Evolutionary conservation across 2,113 vertebrate species (phyloP).

Genomic region (Crocuta crocuta): DNA sequence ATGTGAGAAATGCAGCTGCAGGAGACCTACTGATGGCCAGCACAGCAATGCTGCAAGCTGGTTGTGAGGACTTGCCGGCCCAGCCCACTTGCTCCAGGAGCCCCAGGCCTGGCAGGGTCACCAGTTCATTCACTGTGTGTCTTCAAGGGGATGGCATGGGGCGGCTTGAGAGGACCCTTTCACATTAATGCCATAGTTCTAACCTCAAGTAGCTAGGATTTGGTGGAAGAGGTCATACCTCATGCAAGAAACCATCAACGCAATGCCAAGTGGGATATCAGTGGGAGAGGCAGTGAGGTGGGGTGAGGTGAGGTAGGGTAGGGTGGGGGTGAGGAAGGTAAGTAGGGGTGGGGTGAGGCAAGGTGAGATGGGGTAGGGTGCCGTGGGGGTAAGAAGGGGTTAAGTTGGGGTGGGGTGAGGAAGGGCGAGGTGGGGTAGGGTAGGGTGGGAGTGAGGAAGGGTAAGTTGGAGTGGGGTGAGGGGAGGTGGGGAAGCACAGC

Average conservation of each 20-base stretch:
- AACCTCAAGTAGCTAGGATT: not conserved
- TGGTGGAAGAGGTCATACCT: not conserved
- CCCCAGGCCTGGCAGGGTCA: not conserved
- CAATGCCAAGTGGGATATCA: not conserved
- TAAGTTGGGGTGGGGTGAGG: too few species aligned
- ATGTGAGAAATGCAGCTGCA: not conserved
- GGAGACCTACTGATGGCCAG: not conserved
- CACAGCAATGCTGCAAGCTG: accelerated
- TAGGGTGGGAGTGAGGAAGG: too few species aligned
- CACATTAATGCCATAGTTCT: not conserved
- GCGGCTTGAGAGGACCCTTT: not conserved
- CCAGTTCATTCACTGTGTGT: not conserved
- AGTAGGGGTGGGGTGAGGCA: not conserved
- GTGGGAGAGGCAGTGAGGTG: not conserved
- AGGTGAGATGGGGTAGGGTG: not conserved
- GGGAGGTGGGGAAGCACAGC: too few species aligned
- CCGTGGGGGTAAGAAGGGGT: too few species aligned
- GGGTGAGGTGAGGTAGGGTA: too few species aligned
- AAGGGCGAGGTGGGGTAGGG: not conserved
- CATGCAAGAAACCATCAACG: not conserved
- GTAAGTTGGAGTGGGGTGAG: too few species aligned
- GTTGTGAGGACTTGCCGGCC: not conserved
- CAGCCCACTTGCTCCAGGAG: too few species aligned
- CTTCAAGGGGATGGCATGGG: not conserved
- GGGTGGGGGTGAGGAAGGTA: too few species aligned